Base-by-base conservation (phyloP, 2,797 vertebrate genomes). In the Gorsachius magnificus region DNA sequence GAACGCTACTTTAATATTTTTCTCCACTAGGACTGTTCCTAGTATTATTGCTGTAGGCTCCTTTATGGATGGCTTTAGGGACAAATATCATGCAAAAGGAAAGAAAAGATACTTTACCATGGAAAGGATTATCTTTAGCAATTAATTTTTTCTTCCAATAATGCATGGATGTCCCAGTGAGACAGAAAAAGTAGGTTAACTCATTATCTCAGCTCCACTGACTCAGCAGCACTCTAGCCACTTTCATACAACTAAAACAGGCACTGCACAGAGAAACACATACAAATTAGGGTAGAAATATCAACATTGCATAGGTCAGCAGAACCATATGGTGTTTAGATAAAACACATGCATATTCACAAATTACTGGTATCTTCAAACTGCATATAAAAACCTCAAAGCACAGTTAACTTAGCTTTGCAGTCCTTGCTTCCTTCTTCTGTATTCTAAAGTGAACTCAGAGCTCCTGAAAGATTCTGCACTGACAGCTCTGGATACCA, bases 131-230 rank as follows among this genome's bases (percentile, higher is more conserved):
- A 96, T 94, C 91, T 96, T 91, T 35, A 90, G 83, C 88, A 95
- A 94, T 94, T 96, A 92, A 92, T 96, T 95, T 91, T 93, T 95
- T 81, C 91, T 79, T 64, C 90, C 89, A 95, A 89, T 92, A 93
- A 88, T 4, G 18, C 57, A 56, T 33, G 18, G 61, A 68, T 72
- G 60, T 95, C 87, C 93, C 78, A 82, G 85, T 10, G 53, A 87
- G 90, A 95, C 87, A 70, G 66, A 79, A 95, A 91, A 97, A 97
- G 82, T 95, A 97, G 96, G 96, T 96, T 95, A 56, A 18, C 90
- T 96, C 83, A 61, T 93, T 95, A 96, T 89, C 83, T 89, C 93
- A 93, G 90, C 87, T 95, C 92, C 75, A 86, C 96, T 97, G 94
- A 97, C 90, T 98, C 96, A 97, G 95, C 96, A 97, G 71, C 57